Conservation (phyloP, 2,113 vertebrate genomes). For the Saimiri boliviensis region DNA sequence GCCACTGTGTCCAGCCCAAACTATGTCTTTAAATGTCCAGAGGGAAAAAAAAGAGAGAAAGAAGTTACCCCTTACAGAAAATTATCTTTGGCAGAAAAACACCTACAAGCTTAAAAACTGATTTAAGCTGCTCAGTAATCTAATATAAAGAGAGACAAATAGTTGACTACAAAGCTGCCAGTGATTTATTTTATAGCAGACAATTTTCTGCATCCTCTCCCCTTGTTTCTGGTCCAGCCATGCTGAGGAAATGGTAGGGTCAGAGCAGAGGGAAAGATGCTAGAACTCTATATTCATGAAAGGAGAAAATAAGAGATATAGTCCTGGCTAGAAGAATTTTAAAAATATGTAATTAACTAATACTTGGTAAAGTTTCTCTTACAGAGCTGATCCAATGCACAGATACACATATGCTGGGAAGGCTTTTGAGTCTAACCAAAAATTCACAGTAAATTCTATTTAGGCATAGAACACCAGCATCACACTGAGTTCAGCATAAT, state of each 20-base stretch:
- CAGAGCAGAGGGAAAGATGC: not conserved
- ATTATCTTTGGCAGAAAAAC: not conserved
- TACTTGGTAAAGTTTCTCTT: slow-evolving; percentile 5
- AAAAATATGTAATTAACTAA: not conserved
- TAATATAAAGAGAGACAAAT: not conserved
- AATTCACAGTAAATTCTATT: slow-evolving; percentile 25
- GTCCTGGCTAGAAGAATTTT: not conserved
- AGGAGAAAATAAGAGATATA: not conserved
- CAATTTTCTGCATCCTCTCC: not conserved
- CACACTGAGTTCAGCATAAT: not conserved
- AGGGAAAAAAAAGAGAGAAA: not conserved
- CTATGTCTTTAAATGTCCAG: not conserved
- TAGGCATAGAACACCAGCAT: not conserved
- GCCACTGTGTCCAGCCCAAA: not conserved
- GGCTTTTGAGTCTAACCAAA: slow-evolving; percentile 11
- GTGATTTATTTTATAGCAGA: slow-evolving; percentile 4
- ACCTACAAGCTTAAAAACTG: slow-evolving; percentile 21
- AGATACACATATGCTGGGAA: not conserved
- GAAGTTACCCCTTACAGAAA: not conserved
- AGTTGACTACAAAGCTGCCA: not conserved
- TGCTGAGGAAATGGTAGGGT: not conserved
- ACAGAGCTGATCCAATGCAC: not conserved
- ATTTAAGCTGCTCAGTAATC: not conserved
- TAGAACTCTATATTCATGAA: not conserved
- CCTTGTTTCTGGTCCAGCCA: not conserved